Evolutionary conservation across 2,797 vertebrate genomes (phyloP).

Genomic region (Coregonus ussuriensis): DNA sequence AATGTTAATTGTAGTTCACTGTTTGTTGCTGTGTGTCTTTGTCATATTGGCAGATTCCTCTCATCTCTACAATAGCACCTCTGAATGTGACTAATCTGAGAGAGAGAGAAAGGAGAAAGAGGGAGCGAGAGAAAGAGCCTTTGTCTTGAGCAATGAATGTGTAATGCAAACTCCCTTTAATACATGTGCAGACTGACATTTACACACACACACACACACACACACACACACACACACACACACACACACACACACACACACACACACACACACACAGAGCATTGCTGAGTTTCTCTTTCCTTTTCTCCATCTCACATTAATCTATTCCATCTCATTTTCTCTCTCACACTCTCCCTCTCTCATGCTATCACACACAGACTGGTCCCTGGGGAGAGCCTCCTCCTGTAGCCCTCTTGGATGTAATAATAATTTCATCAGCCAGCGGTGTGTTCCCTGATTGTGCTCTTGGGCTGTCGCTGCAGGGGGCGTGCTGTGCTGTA

Average conservation of each 20-base stretch:
- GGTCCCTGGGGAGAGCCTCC: constrained; percentile 79
- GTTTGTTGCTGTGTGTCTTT: not conserved
- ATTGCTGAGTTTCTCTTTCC: not conserved
- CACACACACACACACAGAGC: constrained; percentile 53
- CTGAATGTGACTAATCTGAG: constrained; percentile 33
- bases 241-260: constrained; percentile 27
- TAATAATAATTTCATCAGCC: constrained; percentile 91
- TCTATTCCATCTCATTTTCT: constrained; percentile 64
- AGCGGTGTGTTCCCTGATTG: constrained; percentile 84
- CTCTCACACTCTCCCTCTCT: constrained; percentile 62
- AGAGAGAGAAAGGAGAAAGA: constrained; percentile 22
- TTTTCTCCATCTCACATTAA: constrained; percentile 58
- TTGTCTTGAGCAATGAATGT: constrained; percentile 51
- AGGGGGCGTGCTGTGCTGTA: constrained; percentile 62
- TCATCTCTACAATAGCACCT: constrained; percentile 13
- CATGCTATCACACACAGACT: constrained; percentile 70
- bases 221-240: constrained; percentile 30
- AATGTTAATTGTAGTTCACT: not conserved
- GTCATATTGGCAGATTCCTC: constrained; percentile 43
- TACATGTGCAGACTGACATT: constrained; percentile 14
- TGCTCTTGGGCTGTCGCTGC: constrained; percentile 81
- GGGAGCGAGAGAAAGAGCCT: constrained; percentile 30
- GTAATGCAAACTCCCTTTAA: constrained; percentile 19
- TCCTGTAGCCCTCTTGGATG: constrained; percentile 80
- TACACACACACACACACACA: constrained; percentile 30